Percentiles rank a stretch among this genome's conserved stretches.
These are phyloP conservation scores for Linnaemya tessellans DNA, from an alignment of 2,888 invertebrate genomes.

Conservation along the genomic window DNA sequence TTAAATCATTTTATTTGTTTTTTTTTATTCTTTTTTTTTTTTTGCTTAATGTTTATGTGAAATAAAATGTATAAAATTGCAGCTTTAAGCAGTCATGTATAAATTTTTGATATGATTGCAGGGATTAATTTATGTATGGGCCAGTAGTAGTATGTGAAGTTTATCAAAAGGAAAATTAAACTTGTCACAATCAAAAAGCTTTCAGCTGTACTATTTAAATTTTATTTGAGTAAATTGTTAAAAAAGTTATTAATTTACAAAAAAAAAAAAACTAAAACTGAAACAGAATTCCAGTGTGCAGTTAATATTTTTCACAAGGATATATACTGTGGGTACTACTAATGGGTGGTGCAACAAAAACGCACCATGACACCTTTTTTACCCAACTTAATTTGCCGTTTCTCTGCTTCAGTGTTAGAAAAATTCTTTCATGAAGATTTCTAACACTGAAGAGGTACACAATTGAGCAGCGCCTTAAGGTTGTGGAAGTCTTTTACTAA, in stretches of 20 bases:
- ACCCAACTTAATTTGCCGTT: too few relatives aligned
- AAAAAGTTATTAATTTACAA: neutral
- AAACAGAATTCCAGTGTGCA: too few relatives aligned
- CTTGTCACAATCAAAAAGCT: conserved; percentile 10
- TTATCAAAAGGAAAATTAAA: conserved; percentile 41
- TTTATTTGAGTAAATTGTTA: neutral
- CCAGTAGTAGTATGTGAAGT: conserved; percentile 14
- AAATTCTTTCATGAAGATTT: too few relatives aligned
- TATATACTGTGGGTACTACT: too few relatives aligned
- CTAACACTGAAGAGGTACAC: too few relatives aligned
- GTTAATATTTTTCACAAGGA: too few relatives aligned
- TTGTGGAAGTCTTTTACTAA: too few relatives aligned
- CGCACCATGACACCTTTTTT: too few relatives aligned
- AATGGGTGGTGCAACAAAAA: too few relatives aligned
- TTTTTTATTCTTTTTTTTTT: too few relatives aligned
- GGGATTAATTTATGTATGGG: conserved; percentile 44
- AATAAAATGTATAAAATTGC: conserved; percentile 29
- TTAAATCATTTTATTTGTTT: conserved; percentile 11
- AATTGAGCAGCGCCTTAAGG: too few relatives aligned
- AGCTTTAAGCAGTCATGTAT: conserved; percentile 60
- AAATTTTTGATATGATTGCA: conserved; percentile 50
- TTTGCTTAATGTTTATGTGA: neutral
- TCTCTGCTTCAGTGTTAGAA: too few relatives aligned
- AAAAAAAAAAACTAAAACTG: neutral
- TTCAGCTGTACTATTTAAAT: neutral